These are phyloP conservation scores for Threskiornis aethiopicus DNA, from an alignment of 2,797 vertebrate species.

Conservation along the genomic window DNA sequence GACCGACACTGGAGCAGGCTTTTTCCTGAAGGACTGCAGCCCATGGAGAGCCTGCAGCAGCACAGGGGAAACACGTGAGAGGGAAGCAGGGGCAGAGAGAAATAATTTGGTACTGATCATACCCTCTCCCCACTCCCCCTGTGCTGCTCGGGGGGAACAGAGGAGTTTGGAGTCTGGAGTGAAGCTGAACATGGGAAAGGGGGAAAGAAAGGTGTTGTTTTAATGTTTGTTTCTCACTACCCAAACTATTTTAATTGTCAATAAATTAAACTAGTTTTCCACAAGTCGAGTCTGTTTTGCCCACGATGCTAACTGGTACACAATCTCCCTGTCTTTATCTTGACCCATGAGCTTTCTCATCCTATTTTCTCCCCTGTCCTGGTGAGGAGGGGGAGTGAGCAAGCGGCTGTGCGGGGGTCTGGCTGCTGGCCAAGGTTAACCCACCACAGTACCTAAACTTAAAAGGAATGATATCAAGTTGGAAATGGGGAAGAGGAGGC, in stretches of 20 bases:
- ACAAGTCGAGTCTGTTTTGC: background rate
- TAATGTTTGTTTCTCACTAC: background rate
- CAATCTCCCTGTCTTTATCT: background rate
- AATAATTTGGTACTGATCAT: background rate
- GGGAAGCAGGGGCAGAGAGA: background rate
- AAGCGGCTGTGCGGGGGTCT: background rate
- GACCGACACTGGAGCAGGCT: background rate
- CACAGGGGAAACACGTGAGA: background rate
- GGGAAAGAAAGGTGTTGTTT: background rate
- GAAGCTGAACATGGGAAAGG: background rate
- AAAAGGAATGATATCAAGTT: background rate
- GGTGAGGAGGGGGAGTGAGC: background rate
- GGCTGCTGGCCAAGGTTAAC: background rate
- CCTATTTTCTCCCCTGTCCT: background rate
- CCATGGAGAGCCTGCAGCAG: background rate
- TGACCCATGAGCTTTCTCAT: background rate
- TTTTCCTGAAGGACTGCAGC: background rate
- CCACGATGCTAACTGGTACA: background rate
- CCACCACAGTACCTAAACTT: background rate
- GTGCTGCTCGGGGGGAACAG: accelerated
- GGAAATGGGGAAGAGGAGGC: background rate
- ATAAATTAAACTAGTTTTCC: background rate
- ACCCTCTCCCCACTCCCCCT: accelerated
- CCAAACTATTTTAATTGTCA: background rate
- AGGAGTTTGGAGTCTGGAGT: background rate